These are phyloP conservation scores for Trialeurodes vaporariorum DNA, from an alignment of 1,140 invertebrate genomes.

Conservation along the genomic window DNA sequence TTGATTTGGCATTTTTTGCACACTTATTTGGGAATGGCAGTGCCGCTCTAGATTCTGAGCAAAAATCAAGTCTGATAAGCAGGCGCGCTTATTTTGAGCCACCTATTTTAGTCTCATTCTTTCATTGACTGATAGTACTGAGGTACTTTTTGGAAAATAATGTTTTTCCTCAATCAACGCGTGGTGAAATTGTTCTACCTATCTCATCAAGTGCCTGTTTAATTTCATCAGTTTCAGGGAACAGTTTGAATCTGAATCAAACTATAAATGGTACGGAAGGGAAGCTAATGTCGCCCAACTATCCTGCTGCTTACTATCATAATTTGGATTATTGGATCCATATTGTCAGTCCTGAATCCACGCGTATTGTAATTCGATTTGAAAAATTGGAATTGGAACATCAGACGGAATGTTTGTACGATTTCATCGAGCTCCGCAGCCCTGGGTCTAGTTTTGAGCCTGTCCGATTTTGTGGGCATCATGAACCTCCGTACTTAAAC, in stretches of 20 bases:
- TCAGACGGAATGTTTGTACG: constrained; percentile 63
- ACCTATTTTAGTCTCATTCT: too few relatives aligned
- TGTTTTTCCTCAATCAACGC: too few relatives aligned
- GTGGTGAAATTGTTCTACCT: too few relatives aligned
- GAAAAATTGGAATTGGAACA: constrained; percentile 53
- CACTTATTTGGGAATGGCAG: too few relatives aligned
- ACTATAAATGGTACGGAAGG: constrained; percentile 42
- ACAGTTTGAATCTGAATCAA: constrained; percentile 34
- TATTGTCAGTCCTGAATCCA: constrained; percentile 44
- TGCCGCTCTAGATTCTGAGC: too few relatives aligned
- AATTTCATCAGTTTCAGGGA: constrained; percentile 36
- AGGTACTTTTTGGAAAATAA: too few relatives aligned
- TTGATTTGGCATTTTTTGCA: too few relatives aligned
- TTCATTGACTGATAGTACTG: too few relatives aligned
- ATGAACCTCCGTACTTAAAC: constrained; percentile 29
- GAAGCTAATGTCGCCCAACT: constrained; percentile 45
- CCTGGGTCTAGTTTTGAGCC: constrained; percentile 7
- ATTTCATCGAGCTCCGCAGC: constrained; percentile 40
- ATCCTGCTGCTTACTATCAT: constrained; percentile 51
- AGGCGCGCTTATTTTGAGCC: too few relatives aligned
- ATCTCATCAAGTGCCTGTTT: too few relatives aligned
- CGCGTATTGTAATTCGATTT: constrained; percentile 51
- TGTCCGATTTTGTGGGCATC: constrained; percentile 37
- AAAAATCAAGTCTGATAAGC: too few relatives aligned
- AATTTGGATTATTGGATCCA: constrained; percentile 51